Evolutionary conservation across 2,888 invertebrate species (phyloP), one percentile per base, ranked within the genome.

Genomic region (Zaprionus bogoriensis): DNA sequence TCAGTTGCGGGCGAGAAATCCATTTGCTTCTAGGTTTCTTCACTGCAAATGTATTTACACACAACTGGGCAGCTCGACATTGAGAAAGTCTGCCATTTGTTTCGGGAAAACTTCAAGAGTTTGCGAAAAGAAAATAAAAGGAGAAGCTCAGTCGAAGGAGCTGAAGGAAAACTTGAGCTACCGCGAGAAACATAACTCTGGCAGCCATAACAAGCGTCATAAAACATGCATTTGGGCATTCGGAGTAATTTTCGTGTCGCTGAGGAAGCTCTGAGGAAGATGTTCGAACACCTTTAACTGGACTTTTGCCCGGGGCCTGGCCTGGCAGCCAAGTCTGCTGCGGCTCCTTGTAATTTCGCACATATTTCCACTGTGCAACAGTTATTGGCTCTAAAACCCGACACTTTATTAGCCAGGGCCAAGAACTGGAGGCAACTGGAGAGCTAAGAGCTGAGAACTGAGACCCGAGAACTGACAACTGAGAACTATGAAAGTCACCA

Each of bases 281-380:
- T 61, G 44, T 55, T 52, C 30, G 54, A 48, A 30, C 51, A 72
- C 38, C 39, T 73, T 46, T 46, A 48, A 28, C 44, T 54, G 42
- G 51, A 20, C 39, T 39, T 39, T 39, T 39, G 39, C 10, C 39
- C n/a, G n/a, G n/a, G n/a, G n/a, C n/a, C n/a, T n/a, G n/a, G n/a
- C n/a, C n/a, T n/a, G n/a, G n/a, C n/a, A n/a, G n/a, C n/a, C n/a
- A 10, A 39, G 17, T 39, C 19, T 39, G 10, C n/a, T 4, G 39
- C 39, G 17, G 50, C 57, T 70, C 55, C 70, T 70, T 53, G 62
- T 46, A 50, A 58, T 59, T 67, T 71, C 48, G 46, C 60, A 72
- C 42, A 36, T 72, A 47, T 53, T 64, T 59, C 14, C 36, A 51
- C 14, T 60, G 50, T 63, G 27, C 14, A 45, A 32, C 38, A 46